phyloP scores from a whole-genome alignment of 92 coral and sea anemone species.

The Palythoa caribaeorum region DNA sequence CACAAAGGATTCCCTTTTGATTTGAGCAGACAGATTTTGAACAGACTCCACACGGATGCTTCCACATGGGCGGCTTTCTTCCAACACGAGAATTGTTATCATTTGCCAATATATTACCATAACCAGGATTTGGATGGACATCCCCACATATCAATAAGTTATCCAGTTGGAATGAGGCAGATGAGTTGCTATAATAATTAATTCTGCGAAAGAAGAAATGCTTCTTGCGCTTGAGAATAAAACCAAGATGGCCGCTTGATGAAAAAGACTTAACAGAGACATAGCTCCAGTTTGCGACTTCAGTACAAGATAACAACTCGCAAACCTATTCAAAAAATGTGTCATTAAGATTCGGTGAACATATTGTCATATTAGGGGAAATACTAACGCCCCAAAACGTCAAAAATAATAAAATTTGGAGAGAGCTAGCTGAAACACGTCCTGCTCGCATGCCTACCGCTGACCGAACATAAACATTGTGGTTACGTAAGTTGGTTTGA shows the following conservation, averaged over 20 bases:
- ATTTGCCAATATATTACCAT: slow-evolving; percentile 26
- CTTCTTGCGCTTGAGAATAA: slow-evolving; percentile 37
- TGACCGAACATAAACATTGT: background rate
- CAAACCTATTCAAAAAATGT: background rate
- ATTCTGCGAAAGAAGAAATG: slow-evolving; percentile 46
- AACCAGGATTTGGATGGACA: slow-evolving; percentile 54
- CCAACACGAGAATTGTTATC: slow-evolving; percentile 26
- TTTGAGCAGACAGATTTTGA: slow-evolving; percentile 47
- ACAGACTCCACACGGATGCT: slow-evolving; percentile 47
- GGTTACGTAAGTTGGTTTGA: no score
- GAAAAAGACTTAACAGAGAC: slow-evolving; percentile 15
- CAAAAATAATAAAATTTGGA: background rate
- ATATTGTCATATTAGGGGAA: background rate
- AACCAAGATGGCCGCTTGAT: background rate
- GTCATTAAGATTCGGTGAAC: background rate
- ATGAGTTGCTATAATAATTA: slow-evolving; percentile 40
- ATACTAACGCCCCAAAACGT: background rate
- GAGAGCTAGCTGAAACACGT: background rate
- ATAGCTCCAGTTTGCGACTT: background rate
- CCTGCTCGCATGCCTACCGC: background rate
- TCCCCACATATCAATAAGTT: slow-evolving; percentile 47
- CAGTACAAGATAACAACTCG: background rate
- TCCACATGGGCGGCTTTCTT: slow-evolving; percentile 60
- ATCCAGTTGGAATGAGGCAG: slow-evolving; percentile 41
- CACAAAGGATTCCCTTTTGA: slow-evolving; percentile 58